These are phyloP conservation scores for Aspiorhynchus laticeps DNA, from an alignment of 2,113 vertebrate genomes.

Conservation along the genomic window DNA sequence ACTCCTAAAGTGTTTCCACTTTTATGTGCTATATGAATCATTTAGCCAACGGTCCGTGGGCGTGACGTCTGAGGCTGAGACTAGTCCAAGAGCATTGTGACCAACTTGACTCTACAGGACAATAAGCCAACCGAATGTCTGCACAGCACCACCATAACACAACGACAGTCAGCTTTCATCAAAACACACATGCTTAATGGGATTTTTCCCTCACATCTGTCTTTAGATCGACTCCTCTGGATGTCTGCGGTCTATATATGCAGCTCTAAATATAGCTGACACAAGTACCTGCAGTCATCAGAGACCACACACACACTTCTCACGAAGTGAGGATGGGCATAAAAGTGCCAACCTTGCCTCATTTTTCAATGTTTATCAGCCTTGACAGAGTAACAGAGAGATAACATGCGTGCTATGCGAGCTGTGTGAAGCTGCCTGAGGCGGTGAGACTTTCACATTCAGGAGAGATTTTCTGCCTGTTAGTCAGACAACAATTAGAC, in stretches of 20 bases:
- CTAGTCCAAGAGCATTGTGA: background rate
- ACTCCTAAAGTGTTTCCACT: too few species aligned
- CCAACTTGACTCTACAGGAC: background rate
- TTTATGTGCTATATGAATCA: too few species aligned
- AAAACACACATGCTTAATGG: background rate
- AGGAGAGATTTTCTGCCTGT: constrained; percentile 1
- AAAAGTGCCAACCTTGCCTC: constrained; percentile 10
- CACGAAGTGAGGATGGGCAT: background rate
- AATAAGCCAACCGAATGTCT: background rate
- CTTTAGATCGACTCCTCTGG: constrained; percentile 5
- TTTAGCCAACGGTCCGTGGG: too few species aligned
- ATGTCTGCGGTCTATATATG: constrained; percentile 30
- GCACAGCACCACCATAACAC: background rate
- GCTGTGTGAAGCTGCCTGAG: background rate
- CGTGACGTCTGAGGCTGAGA: too few species aligned
- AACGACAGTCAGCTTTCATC: background rate
- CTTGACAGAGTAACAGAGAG: constrained; percentile 22
- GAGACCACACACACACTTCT: background rate
- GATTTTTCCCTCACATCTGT: constrained; percentile 11
- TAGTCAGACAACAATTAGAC: constrained; percentile 31
- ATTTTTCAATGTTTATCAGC: constrained; percentile 35
- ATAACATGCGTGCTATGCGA: constrained; percentile 11
- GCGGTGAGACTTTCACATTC: background rate
- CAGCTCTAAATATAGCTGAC: constrained; percentile 40
- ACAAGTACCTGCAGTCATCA: constrained; percentile 24